phyloP scores from a whole-genome alignment of 2,797 vertebrate genomes.

The Strix occidentalis region DNA sequence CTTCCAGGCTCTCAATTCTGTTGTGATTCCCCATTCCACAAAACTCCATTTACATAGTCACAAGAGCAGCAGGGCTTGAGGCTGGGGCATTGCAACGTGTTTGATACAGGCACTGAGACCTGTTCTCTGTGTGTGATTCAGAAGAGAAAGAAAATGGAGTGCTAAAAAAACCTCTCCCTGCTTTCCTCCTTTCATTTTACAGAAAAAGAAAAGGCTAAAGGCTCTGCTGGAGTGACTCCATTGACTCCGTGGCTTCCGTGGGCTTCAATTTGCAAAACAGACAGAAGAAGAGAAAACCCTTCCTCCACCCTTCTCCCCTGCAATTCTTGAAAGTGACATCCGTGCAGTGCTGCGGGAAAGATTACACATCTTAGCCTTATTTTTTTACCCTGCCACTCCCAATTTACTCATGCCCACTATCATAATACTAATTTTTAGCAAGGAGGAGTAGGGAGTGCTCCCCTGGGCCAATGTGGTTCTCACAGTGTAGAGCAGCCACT shows the following conservation, averaged over 20 bases:
- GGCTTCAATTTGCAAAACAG: conserved; percentile 56
- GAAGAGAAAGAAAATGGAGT: conserved; percentile 28
- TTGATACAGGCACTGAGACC: background rate
- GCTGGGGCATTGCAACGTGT: background rate
- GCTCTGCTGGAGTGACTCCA: conserved; percentile 52
- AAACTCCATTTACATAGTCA: conserved; percentile 9
- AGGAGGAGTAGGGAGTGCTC: conserved; percentile 8
- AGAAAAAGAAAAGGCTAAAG: conserved; percentile 61
- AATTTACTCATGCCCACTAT: conserved; percentile 42
- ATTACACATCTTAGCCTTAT: conserved; percentile 12
- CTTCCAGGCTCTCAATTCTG: conserved; percentile 15
- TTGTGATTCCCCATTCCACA: background rate
- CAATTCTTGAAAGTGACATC: conserved; percentile 59
- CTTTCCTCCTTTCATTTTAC: conserved; percentile 34
- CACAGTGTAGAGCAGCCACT: background rate
- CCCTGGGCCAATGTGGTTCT: background rate
- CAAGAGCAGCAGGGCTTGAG: background rate
- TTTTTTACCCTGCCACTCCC: conserved; percentile 55
- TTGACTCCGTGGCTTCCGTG: conserved; percentile 44
- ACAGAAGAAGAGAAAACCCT: conserved; percentile 29
- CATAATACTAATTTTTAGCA: conserved; percentile 37
- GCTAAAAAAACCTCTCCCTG: conserved; percentile 22
- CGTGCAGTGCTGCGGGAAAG: conserved; percentile 44
- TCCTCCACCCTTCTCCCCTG: conserved; percentile 25
- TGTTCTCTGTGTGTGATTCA: background rate